Evolutionary conservation across 2,797 vertebrate species (phyloP), one percentile per base, ranked within the genome.

Genomic region (Trachops cirrhosus): DNA sequence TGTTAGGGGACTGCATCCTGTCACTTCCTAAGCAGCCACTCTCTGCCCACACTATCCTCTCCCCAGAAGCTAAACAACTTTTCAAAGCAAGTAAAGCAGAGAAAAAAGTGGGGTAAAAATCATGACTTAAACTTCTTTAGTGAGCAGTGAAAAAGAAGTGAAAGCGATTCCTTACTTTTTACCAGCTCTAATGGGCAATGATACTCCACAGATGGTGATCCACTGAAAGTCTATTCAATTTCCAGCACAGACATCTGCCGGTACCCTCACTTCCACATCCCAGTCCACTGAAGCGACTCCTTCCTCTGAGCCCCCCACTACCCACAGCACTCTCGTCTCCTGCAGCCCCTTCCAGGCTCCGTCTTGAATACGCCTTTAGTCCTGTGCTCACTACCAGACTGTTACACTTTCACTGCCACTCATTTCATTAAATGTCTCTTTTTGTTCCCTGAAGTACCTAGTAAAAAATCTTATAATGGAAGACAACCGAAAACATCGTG

Each of bases 91-190:
- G 48, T 34, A 73, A 59, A 85, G 73, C 24, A 67, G 48, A 79
- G 22, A 71, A 57, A 54, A 84, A n/a, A 79, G 22, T 12, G 12
- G 24, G 9, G 3, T 11, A 8, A 32, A 21, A 32, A 26, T 39
- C 10, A 79, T n/a, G n/a, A 52, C 70, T 68, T 68, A 94, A 87
- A 79, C 46, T 50, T 79, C 50, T 77, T 85, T 39, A 50, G 73
- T 37, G 67, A 59, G 59, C 57, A 73, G 54, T 59, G 10, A 44
- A 80, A 68, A 88, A 24, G 18, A 50, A 86, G 34, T 32, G 9
- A 26, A 70, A 70, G 37, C 22, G 4, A 78, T 59, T 52, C 22
- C 68, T 89, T 70, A 73, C 1, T 44, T n/a, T 68, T 44, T 41
- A 82, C 52, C 41, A 70, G 41, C 37, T 64, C n/a, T 39, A 24